Conservation (phyloP, 2,113 vertebrate species). For the Trematocara unimaculatum region DNA sequence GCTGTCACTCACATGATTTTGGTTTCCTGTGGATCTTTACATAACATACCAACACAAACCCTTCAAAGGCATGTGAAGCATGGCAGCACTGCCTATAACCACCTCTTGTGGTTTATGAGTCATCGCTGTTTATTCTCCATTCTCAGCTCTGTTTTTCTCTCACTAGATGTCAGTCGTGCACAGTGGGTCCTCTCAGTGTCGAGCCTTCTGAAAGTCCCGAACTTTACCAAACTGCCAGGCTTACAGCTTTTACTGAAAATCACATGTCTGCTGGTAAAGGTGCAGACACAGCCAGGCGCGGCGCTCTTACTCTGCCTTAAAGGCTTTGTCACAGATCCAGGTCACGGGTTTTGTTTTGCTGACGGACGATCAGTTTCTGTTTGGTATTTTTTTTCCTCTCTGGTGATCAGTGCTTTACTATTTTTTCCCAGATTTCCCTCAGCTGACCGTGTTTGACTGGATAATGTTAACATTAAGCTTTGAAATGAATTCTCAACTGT, state of each 20-base stretch:
- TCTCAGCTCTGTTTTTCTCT: background rate
- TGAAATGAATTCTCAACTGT: background rate
- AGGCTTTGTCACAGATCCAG: background rate
- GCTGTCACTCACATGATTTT: rapidly evolving
- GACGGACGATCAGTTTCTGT: background rate
- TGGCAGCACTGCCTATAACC: rapidly evolving
- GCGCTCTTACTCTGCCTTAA: background rate
- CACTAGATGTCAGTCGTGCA: slow-evolving; percentile 34
- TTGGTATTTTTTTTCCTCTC: rapidly evolving
- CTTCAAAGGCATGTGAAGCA: background rate
- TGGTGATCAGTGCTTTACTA: background rate
- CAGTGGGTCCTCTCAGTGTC: rapidly evolving
- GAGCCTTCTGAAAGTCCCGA: rapidly evolving
- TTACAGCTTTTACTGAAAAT: slow-evolving; percentile 7
- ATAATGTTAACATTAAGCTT: background rate
- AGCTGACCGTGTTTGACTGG: background rate
- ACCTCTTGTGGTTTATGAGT: background rate
- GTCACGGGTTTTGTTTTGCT: background rate
- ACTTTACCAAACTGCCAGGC: background rate
- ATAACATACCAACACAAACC: background rate
- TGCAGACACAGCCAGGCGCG: rapidly evolving
- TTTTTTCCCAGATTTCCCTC: background rate
- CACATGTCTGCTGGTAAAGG: slow-evolving; percentile 17
- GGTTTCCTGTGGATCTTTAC: background rate
- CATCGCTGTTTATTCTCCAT: rapidly evolving